These are phyloP conservation scores for Chorisops tibialis DNA, from an alignment of 2,888 invertebrate genomes.

Conservation along the genomic window DNA sequence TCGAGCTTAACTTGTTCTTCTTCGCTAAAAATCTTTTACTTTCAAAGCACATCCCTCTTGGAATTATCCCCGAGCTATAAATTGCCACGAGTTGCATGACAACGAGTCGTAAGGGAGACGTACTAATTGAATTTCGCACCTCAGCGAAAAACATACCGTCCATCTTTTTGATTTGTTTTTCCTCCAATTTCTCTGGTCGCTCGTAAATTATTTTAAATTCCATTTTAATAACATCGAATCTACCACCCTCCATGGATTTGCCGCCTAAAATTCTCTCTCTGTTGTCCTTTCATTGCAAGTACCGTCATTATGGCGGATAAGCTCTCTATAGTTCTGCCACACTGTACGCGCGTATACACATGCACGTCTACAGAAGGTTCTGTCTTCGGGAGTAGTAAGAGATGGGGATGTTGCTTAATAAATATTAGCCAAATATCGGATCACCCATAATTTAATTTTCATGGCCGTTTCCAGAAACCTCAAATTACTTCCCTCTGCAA, in stretches of 20 bases:
- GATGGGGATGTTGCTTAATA: constrained; percentile 21
- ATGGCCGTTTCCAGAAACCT: constrained; percentile 30
- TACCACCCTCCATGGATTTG: constrained; percentile 11
- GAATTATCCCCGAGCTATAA: neutral
- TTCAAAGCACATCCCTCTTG: too few relatives aligned
- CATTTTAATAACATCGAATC: constrained; percentile 22
- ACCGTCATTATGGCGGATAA: neutral
- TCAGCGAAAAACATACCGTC: constrained; percentile 1
- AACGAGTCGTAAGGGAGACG: constrained; percentile 10
- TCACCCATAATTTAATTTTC: constrained; percentile 33
- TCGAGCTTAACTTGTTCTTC: too few relatives aligned
- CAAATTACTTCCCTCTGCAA: constrained; percentile 27
- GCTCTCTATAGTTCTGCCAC: too few relatives aligned
- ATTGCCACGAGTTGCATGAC: constrained; percentile 20
- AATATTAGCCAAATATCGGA: constrained; percentile 32
- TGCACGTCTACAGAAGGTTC: too few relatives aligned
- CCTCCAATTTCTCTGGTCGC: neutral
- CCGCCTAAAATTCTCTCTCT: constrained; percentile 9
- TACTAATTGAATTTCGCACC: constrained; percentile 28
- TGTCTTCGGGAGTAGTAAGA: neutral
- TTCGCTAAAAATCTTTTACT: too few relatives aligned
- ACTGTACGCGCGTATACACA: too few relatives aligned
- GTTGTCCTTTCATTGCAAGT: neutral
- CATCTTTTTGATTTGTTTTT: constrained; percentile 13
- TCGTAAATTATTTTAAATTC: constrained; percentile 25